A percentile compares a stretch with the other conserved stretches of the same genome.
phyloP scores from a whole-genome alignment of 1,140 invertebrate genomes.

The Drosophila oshimai region DNA sequence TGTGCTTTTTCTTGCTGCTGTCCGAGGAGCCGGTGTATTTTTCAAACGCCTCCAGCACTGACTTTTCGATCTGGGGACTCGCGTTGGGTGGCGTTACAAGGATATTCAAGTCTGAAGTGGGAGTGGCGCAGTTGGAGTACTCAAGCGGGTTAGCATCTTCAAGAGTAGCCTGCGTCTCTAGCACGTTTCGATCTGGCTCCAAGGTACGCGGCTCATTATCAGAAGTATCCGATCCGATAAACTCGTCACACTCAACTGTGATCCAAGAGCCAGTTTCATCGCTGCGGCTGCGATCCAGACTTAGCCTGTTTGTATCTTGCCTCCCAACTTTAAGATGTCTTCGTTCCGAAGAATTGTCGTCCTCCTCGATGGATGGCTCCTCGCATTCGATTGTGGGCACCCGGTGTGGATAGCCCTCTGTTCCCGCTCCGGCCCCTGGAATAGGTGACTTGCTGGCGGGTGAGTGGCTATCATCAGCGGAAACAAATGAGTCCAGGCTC shows the following conservation, averaged over 20 bases:
- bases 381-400: slow-evolving; percentile 82
- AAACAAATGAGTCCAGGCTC: slow-evolving; percentile 84
- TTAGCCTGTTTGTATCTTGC: slow-evolving; percentile 70
- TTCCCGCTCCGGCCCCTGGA: slow-evolving; percentile 41
- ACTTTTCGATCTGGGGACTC: slow-evolving; percentile 78
- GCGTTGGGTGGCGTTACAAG: slow-evolving; percentile 76
- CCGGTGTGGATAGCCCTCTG: slow-evolving; percentile 66
- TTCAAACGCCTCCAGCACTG: slow-evolving; percentile 71
- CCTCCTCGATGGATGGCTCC: slow-evolving; percentile 77
- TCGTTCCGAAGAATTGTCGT: slow-evolving; percentile 65
- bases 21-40: slow-evolving; percentile 61
- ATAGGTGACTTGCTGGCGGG: slow-evolving; percentile 72
- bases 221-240: slow-evolving; percentile 84
- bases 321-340: slow-evolving; percentile 68
- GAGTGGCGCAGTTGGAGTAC: slow-evolving; percentile 77
- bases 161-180: slow-evolving; percentile 78
- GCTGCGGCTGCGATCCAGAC: slow-evolving; percentile 83
- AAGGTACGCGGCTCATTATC: slow-evolving; percentile 80
- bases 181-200: slow-evolving; percentile 72
- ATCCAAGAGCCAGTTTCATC: slow-evolving; percentile 86
- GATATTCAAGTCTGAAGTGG: slow-evolving; percentile 77
- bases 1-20: slow-evolving; percentile 78
- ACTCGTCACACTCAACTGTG: slow-evolving; percentile 86
- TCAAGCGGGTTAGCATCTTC: slow-evolving; percentile 75
- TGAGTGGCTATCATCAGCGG: slow-evolving; percentile 72